phyloP scores from a whole-genome alignment of 1,140 invertebrate genomes.

The Drosophila ficusphila region DNA sequence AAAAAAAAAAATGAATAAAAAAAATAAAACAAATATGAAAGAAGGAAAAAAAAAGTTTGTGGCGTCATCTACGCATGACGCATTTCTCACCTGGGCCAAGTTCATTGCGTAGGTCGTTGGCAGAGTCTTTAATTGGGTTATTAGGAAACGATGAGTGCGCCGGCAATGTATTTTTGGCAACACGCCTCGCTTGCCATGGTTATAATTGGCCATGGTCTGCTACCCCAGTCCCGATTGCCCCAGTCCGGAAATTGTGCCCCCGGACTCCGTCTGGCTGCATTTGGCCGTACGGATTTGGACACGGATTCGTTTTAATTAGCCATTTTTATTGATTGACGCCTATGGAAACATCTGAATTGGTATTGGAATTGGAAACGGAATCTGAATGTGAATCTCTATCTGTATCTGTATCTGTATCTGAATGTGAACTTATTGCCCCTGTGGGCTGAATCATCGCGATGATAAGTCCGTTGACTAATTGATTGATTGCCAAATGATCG shows the following conservation, averaged over 20 bases:
- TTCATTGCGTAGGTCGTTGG: constrained; percentile 58
- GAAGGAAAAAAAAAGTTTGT: too few relatives aligned
- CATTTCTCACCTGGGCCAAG: constrained; percentile 33
- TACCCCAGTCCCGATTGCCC: background rate
- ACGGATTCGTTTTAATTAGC: constrained; percentile 40
- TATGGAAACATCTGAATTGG: constrained; percentile 22
- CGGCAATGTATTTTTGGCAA: constrained; percentile 38
- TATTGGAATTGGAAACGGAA: too few relatives aligned
- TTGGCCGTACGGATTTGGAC: background rate
- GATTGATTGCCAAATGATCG: constrained; percentile 36
- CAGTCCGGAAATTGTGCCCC: background rate
- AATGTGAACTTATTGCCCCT: too few relatives aligned
- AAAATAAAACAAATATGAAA: too few relatives aligned
- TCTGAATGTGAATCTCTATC: too few relatives aligned
- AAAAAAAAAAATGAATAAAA: too few relatives aligned
- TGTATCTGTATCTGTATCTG: too few relatives aligned
- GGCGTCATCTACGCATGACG: constrained; percentile 59
- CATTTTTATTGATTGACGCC: constrained; percentile 60
- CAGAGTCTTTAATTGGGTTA: constrained; percentile 71
- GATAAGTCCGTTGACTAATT: constrained; percentile 44
- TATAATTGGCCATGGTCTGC: constrained; percentile 54
- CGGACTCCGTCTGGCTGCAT: constrained; percentile 13
- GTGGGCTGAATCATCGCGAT: constrained; percentile 28
- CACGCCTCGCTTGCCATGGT: constrained; percentile 37
- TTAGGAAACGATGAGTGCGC: constrained; percentile 67